Conservation (phyloP, 2,888 invertebrate species). For the Smittia sp. region DNA sequence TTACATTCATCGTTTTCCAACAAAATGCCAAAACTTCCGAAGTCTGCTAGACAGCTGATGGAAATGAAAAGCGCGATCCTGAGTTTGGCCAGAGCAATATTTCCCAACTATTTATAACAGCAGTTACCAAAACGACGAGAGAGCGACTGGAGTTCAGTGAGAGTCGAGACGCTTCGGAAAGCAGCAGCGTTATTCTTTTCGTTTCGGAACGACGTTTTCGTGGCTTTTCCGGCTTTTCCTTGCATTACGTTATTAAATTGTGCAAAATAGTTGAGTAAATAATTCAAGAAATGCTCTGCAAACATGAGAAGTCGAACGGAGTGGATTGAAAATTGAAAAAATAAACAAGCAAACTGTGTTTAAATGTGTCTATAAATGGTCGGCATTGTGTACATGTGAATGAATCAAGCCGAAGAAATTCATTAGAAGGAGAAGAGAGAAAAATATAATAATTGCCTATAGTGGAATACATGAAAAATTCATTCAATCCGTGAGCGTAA, state of each 20-base stretch:
- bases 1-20: too few relatives aligned
- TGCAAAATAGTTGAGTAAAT: not conserved
- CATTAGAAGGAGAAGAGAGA: constrained; percentile 9
- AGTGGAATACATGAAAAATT: not conserved
- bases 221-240: constrained; percentile 35
- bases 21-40: too few relatives aligned
- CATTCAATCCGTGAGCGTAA: constrained; percentile 25
- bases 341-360: constrained; percentile 25
- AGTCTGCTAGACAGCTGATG: too few relatives aligned
- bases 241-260: constrained; percentile 30
- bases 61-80: too few relatives aligned
- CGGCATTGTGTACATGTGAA: constrained; percentile 32
- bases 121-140: not conserved
- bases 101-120: not conserved
- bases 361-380: constrained; percentile 36
- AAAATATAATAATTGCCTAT: not conserved
- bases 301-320: not conserved
- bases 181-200: constrained; percentile 24
- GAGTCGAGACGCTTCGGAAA: constrained; percentile 22
- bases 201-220: constrained; percentile 24
- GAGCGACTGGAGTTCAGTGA: constrained; percentile 27
- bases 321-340: constrained; percentile 4
- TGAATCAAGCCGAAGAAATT: constrained; percentile 27
- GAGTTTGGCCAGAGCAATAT: not conserved
- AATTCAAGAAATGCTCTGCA: not conserved